Evolutionary conservation across 2,797 vertebrate genomes (phyloP).

Genomic region (Sphenopsis melanotis): DNA sequence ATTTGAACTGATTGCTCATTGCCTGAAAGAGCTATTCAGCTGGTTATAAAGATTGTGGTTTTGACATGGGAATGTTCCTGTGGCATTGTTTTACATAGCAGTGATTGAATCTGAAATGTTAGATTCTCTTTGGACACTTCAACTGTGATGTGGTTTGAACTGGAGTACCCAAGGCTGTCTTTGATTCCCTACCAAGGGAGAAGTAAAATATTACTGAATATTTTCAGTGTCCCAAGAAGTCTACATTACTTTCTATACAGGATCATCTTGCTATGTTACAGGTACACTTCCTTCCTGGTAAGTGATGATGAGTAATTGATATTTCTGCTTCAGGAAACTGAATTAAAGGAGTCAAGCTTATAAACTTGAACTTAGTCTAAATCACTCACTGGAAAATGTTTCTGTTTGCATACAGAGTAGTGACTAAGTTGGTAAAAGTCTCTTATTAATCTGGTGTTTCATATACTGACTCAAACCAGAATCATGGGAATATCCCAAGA

Average conservation of each 20-base stretch:
- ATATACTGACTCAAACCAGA: not conserved
- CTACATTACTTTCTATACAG: not conserved
- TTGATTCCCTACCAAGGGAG: slow-evolving; percentile 12
- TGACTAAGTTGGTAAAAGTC: not conserved
- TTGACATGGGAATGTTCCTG: slow-evolving; percentile 43
- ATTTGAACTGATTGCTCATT: slow-evolving; percentile 23
- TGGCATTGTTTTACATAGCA: slow-evolving; percentile 54
- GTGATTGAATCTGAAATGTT: slow-evolving; percentile 36
- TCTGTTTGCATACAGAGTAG: not conserved
- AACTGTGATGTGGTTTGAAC: slow-evolving; percentile 51
- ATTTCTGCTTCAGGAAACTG: not conserved
- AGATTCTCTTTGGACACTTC: slow-evolving; percentile 38
- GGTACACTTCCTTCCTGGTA: not conserved
- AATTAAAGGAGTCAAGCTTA: not conserved
- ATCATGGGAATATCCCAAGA: not conserved
- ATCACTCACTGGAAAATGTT: not conserved
- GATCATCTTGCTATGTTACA: not conserved
- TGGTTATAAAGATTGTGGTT: slow-evolving; percentile 30
- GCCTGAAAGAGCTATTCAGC: slow-evolving; percentile 24
- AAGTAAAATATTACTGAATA: slow-evolving; percentile 24
- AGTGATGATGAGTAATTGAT: not conserved
- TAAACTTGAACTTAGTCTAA: not conserved
- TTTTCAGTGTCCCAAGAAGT: not conserved
- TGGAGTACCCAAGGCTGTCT: not conserved
- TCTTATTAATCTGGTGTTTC: not conserved